Conservation (phyloP, 2,113 vertebrate genomes). For the Coptodon bakossiorum region DNA sequence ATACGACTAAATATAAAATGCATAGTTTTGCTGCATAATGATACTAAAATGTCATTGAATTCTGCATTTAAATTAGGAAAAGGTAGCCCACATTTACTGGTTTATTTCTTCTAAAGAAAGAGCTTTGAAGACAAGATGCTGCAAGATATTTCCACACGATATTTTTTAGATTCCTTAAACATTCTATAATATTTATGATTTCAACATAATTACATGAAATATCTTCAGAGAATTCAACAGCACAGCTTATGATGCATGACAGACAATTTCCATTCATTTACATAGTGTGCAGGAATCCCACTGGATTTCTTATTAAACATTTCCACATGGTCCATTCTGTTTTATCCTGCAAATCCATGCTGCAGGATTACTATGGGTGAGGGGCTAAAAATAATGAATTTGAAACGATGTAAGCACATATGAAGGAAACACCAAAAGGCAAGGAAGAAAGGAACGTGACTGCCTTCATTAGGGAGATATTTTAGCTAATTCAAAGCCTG, state of each 20-base stretch:
- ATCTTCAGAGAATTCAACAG: slow-evolving; percentile 12
- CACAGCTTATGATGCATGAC: slow-evolving; percentile 30
- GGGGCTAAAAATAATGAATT: slow-evolving; percentile 31
- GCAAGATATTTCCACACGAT: not conserved
- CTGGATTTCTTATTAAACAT: slow-evolving; percentile 49
- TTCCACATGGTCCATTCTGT: slow-evolving; percentile 45
- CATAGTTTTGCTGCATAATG: not conserved
- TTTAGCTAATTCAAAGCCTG: not conserved
- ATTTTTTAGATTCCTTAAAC: slow-evolving; percentile 12
- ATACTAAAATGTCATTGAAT: not conserved
- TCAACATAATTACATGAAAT: slow-evolving; percentile 19
- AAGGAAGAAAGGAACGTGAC: not conserved
- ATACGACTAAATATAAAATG: not conserved
- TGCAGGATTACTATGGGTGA: slow-evolving; percentile 43
- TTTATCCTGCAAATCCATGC: slow-evolving; percentile 42
- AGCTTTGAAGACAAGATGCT: not conserved
- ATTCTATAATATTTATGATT: slow-evolving; percentile 23
- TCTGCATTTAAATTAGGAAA: slow-evolving; percentile 11
- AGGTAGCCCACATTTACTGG: not conserved
- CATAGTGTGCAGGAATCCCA: slow-evolving; percentile 22
- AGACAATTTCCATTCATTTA: slow-evolving; percentile 41
- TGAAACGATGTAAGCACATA: slow-evolving; percentile 15
- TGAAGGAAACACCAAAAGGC: not conserved
- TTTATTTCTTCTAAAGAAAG: not conserved
- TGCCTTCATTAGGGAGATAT: not conserved